Conservation (phyloP, 2,113 vertebrate genomes). For the human (Homo sapiens) region GRCh38 chr17:63683501-63684000, state of each 20-base stretch:
- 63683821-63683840: slow-evolving; percentile 37
- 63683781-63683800: slow-evolving; percentile 23
- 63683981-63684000: too few species aligned
- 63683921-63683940: too few species aligned
- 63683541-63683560: neutral
- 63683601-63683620: neutral
- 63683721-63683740: slow-evolving; percentile 16
- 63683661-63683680: slow-evolving; percentile 4
- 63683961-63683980: too few species aligned
- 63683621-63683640: neutral
- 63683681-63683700: neutral
- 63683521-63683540: neutral
- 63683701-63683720: slow-evolving; percentile 7
- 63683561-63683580: neutral
- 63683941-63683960: too few species aligned
- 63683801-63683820: slow-evolving; percentile 48
- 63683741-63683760: slow-evolving; percentile 45
- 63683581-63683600: neutral
- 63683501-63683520: neutral
- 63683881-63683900: too few species aligned
- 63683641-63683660: neutral
- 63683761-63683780: slow-evolving; percentile 49
- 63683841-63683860: slow-evolving; percentile 38
- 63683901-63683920: too few species aligned
- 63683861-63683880: neutral